Conservation (phyloP, 2,888 invertebrate genomes). For the Ditula angustiorana region DNA sequence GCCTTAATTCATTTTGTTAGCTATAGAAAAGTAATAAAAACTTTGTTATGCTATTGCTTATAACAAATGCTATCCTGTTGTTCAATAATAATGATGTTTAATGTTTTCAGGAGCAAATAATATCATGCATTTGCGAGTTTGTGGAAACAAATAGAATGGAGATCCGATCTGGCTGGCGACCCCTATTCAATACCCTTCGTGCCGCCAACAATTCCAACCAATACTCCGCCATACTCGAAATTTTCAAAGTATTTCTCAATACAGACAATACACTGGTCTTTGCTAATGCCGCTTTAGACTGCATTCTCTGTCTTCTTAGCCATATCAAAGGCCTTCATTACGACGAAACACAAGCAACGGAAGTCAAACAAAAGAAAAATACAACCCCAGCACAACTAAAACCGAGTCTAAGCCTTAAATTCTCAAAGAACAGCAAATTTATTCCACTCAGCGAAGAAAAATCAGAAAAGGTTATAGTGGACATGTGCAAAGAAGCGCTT, state of each 20-base stretch:
- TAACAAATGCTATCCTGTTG: too few relatives aligned
- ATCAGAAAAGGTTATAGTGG: slow-evolving; percentile 79
- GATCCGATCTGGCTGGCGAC: slow-evolving; percentile 98
- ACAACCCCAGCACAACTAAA: slow-evolving; percentile 64
- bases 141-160: slow-evolving; percentile 97
- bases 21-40: too few relatives aligned
- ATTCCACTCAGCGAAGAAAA: slow-evolving; percentile 79
- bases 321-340: slow-evolving; percentile 90
- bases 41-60: too few relatives aligned
- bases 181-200: slow-evolving; percentile 96
- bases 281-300: slow-evolving; percentile 97
- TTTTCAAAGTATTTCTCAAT: slow-evolving; percentile 96
- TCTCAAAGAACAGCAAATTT: slow-evolving; percentile 79
- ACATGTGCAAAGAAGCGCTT: slow-evolving; percentile 91
- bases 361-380: slow-evolving; percentile 74
- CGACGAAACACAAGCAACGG: slow-evolving; percentile 79
- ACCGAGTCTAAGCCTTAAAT: slow-evolving; percentile 73
- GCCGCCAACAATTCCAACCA: slow-evolving; percentile 92
- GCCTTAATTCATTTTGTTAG: too few relatives aligned
- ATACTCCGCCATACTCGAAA: slow-evolving; percentile 92
- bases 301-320: slow-evolving; percentile 94
- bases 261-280: slow-evolving; percentile 97
- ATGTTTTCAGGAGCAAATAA: slow-evolving; percentile 91
- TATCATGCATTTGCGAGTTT: slow-evolving; percentile 97
- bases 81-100: background rate